Evolutionary conservation across 2,888 invertebrate species (phyloP).

Genomic region (Ariolimax columbianus): DNA sequence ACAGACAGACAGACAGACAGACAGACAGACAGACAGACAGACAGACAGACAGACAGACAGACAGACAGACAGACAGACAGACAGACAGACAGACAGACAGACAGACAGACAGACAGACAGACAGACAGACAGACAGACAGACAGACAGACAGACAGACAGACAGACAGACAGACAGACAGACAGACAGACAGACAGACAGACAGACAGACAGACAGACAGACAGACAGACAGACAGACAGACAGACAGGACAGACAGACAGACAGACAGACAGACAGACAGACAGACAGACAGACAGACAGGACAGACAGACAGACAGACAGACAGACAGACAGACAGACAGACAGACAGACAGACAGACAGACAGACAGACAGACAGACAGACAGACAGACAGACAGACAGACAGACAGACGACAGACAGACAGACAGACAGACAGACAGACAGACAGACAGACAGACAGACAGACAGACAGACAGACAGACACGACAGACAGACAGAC

Average conservation of each 20-base stretch:
- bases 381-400: constrained; percentile 19
- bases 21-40: constrained; percentile 28
- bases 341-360: constrained; percentile 7
- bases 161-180: constrained; percentile 24
- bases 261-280: constrained; percentile 26
- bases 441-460: constrained; percentile 25
- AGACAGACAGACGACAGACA: constrained; percentile 29
- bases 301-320: constrained; percentile 27
- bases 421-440: constrained; percentile 27
- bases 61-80: constrained; percentile 34
- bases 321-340: constrained; percentile 23
- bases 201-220: constrained; percentile 29
- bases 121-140: constrained; percentile 4
- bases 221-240: constrained; percentile 19
- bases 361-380: neutral
- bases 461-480: constrained; percentile 16
- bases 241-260: constrained; percentile 5
- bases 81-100: constrained; percentile 28
- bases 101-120: constrained; percentile 18
- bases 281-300: constrained; percentile 20
- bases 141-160: neutral
- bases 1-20: constrained; percentile 33
- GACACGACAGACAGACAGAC: constrained; percentile 3
- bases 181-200: constrained; percentile 25
- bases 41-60: constrained; percentile 30